phyloP scores from a whole-genome alignment of 2,113 vertebrate genomes.

The Lophochroa leadbeateri region DNA sequence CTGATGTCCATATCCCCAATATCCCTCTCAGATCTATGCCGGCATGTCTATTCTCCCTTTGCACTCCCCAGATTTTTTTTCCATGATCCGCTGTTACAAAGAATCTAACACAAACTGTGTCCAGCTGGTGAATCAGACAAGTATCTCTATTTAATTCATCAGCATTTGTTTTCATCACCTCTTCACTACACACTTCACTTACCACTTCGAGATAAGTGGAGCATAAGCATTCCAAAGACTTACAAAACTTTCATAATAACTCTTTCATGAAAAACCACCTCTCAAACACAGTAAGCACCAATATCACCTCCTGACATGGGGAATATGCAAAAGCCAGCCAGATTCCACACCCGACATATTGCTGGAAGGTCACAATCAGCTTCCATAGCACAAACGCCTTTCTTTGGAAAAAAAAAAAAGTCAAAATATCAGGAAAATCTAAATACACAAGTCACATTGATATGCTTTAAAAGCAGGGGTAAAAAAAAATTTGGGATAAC shows the following conservation, averaged over 20 bases:
- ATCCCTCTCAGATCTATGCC: constrained; percentile 5
- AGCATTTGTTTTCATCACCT: not conserved
- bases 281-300: constrained; percentile 3
- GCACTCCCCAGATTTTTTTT: not conserved
- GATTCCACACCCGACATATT: not conserved
- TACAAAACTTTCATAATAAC: not conserved
- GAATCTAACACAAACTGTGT: not conserved
- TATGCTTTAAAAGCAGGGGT: not conserved
- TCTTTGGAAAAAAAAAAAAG: not conserved
- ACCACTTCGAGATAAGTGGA: not conserved
- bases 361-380: constrained; percentile 40
- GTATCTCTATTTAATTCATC: not conserved
- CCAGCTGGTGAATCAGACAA: not conserved
- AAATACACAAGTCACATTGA: not conserved
- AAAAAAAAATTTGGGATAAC: not conserved
- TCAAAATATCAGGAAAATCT: not conserved
- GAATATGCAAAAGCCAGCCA: not conserved
- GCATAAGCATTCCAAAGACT: not conserved
- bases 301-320: not conserved
- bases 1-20: constrained; percentile 11
- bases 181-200: not conserved
- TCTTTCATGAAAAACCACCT: not conserved
- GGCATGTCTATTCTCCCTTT: not conserved
- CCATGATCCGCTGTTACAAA: not conserved
- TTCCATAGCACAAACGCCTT: not conserved